Percentiles rank a stretch among this genome's conserved stretches.
These are phyloP conservation scores for Hirtodrosophila histrioides DNA, from an alignment of 2,888 invertebrate genomes.

Conservation along the genomic window DNA sequence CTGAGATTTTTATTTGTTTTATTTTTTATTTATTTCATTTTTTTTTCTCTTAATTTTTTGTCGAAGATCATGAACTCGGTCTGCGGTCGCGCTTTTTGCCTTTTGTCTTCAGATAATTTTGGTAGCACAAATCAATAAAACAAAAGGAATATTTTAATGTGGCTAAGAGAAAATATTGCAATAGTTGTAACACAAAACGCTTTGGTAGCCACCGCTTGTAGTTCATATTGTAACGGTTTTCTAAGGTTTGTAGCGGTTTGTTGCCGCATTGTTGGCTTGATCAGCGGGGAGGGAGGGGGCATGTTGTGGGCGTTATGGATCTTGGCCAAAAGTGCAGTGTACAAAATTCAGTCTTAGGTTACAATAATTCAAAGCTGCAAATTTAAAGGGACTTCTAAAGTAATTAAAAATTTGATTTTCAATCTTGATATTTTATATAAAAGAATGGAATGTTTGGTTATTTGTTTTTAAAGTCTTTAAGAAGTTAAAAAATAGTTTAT, in stretches of 20 bases:
- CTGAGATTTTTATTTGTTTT: conserved; percentile 56
- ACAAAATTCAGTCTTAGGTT: conserved; percentile 4
- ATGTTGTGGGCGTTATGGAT: conserved; percentile 34
- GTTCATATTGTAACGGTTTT: conserved; percentile 59
- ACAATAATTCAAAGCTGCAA: too few relatives aligned
- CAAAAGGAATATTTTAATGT: conserved; percentile 63
- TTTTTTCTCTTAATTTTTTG: conserved; percentile 25
- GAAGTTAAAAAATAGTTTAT: too few relatives aligned
- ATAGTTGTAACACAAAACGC: conserved; percentile 59
- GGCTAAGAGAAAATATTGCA: conserved; percentile 53
- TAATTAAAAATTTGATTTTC: too few relatives aligned
- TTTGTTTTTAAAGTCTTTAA: too few relatives aligned
- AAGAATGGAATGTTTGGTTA: too few relatives aligned
- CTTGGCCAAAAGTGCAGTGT: conserved; percentile 25
- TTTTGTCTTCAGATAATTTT: conserved; percentile 65
- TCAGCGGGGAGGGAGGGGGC: background rate
- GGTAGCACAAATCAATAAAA: conserved; percentile 78
- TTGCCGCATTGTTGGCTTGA: conserved; percentile 16
- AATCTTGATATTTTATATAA: too few relatives aligned
- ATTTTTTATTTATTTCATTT: conserved; percentile 27
- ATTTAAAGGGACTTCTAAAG: too few relatives aligned
- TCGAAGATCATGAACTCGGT: conserved; percentile 73
- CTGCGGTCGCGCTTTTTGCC: conserved; percentile 19
- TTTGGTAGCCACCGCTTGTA: conserved; percentile 49
- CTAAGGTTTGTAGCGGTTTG: conserved; percentile 20